Evolutionary conservation across 2,888 invertebrate genomes (phyloP), one percentile per base, ranked within the genome.

Genomic region (Tachina grossa): DNA sequence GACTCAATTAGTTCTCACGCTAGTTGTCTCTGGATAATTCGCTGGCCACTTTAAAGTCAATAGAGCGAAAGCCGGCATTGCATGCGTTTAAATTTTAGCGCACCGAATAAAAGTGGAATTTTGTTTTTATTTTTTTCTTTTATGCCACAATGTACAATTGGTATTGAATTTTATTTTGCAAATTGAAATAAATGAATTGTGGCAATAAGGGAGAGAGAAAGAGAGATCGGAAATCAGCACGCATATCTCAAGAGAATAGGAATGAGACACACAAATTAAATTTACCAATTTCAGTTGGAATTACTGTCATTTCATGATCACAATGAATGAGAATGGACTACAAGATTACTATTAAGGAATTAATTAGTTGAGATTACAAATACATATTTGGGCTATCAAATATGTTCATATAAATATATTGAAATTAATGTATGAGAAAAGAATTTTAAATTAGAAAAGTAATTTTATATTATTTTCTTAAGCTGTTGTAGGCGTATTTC

Each of bases 1-100:
- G 90, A 88, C 91, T 91, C 91, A 91, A 91, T 91, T 91, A 91
- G 91, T 90, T 91, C 88, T 88, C 89, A 88, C 88, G 88, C 87
- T 86, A 31, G 76, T 76, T 69, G 78, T 63, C 66, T 66, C 59
- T 71, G 39, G 51, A 66, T 84, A 19, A 75, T 74, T 61, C 39
- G 51, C 47, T 65, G 65, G 45, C 16, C 76, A 41, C 43, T 77
- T 66, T 72, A 71, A 82, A 69, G 53, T 53, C 51, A 39, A 76
- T n/a, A 59, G 13, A 59, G n/a, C 16, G 66, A 83, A 77, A 53
- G 83, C 77, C 83, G 77, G 72, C 77, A 66, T 51, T 83, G 69
- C 55, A 63, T 77, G 71, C 43, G 65, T 57, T 63, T 72, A 16
- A 49, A 49, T 61, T 74, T 43, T 14, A 51, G 65, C 9, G 45